These are phyloP conservation scores for Siniperca obscura DNA, from an alignment of 2,797 vertebrate genomes.

Conservation along the genomic window DNA sequence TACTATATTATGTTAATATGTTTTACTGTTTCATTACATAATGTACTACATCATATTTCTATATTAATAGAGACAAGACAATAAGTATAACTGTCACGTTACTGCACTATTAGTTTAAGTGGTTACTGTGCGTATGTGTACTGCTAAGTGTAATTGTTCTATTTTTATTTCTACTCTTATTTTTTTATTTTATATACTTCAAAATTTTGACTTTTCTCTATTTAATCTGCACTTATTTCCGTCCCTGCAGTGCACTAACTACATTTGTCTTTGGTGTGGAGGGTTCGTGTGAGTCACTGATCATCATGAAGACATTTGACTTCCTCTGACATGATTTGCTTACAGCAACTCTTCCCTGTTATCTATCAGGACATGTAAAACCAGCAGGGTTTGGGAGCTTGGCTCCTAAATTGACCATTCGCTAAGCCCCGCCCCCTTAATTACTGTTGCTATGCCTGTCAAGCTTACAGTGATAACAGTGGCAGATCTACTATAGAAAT, in stretches of 20 bases:
- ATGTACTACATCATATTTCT: too few relatives aligned
- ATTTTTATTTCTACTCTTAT: not conserved
- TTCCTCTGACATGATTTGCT: slow-evolving; percentile 59
- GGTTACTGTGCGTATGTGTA: too few relatives aligned
- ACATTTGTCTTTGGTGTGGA: not conserved
- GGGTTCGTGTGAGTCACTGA: not conserved
- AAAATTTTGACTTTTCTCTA: not conserved
- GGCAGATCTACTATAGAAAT: not conserved
- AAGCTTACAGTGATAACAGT: not conserved
- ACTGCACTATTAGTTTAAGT: not conserved
- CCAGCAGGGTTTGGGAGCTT: not conserved
- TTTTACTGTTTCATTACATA: too few relatives aligned
- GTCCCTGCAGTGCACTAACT: not conserved
- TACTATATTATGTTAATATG: too few relatives aligned
- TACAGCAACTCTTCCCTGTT: slow-evolving; percentile 28
- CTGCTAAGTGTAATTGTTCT: not conserved
- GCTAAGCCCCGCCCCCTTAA: not conserved
- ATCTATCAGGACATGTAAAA: slow-evolving; percentile 37
- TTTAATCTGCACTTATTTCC: not conserved
- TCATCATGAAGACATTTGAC: not conserved
- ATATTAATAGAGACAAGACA: too few relatives aligned
- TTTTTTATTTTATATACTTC: too few relatives aligned
- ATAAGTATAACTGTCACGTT: not conserved
- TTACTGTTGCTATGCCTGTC: not conserved
- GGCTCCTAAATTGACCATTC: not conserved